These are phyloP conservation scores for Actinemys pallida DNA, from an alignment of 2,113 vertebrate species.

Conservation along the genomic window DNA sequence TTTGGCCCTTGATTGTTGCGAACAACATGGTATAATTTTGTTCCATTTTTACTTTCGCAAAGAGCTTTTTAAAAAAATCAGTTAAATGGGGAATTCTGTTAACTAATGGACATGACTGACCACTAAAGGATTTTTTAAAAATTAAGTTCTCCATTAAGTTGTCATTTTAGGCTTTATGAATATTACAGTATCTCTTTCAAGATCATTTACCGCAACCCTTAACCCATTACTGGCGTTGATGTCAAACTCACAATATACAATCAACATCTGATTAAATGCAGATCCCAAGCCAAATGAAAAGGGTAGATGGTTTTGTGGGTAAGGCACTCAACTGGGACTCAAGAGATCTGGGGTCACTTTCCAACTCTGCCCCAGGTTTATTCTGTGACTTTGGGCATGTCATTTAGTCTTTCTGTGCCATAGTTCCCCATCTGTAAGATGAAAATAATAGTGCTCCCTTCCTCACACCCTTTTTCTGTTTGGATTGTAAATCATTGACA, in stretches of 20 bases:
- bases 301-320: not conserved
- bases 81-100: slow-evolving; percentile 56
- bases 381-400: not conserved
- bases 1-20: not conserved
- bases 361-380: not conserved
- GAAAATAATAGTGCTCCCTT: not conserved
- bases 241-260: slow-evolving; percentile 23
- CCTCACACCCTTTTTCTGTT: not conserved
- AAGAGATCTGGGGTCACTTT: not conserved
- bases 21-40: slow-evolving; percentile 2
- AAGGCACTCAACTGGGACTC: not conserved
- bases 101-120: slow-evolving; percentile 53
- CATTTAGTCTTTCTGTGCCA: not conserved
- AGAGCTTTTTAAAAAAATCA: slow-evolving; percentile 46
- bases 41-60: slow-evolving; percentile 37
- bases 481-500: not conserved
- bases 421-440: not conserved
- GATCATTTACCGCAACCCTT: slow-evolving; percentile 1
- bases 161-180: slow-evolving; percentile 53
- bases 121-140: slow-evolving; percentile 67
- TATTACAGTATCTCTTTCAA: slow-evolving; percentile 29
- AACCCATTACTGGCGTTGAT: slow-evolving; percentile 56
- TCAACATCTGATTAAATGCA: slow-evolving; percentile 26
- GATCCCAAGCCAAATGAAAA: not conserved
- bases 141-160: slow-evolving; percentile 51